A percentile compares a stretch with the other conserved stretches of the same genome.
These are phyloP conservation scores for Colistium nudipinnis DNA, from an alignment of 2,113 vertebrate species.

Conservation along the genomic window DNA sequence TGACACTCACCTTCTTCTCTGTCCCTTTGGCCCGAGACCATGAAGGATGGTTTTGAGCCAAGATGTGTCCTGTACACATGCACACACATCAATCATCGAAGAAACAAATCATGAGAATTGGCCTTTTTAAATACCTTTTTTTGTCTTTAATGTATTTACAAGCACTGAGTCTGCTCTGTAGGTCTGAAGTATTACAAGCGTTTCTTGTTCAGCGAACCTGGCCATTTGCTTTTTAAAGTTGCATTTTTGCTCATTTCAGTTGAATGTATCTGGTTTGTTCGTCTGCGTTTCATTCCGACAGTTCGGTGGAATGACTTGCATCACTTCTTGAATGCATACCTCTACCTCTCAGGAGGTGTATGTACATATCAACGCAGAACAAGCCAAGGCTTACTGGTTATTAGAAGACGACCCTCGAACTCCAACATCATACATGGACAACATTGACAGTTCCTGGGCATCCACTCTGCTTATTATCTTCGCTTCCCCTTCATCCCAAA, in stretches of 20 bases:
- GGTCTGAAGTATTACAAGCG: constrained; percentile 91
- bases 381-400: constrained; percentile 82
- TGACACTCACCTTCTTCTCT: too few species aligned
- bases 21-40: too few species aligned
- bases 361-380: constrained; percentile 83
- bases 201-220: constrained; percentile 75
- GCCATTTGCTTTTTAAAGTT: constrained; percentile 79
- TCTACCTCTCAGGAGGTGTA: constrained; percentile 79
- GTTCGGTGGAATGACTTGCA: constrained; percentile 65
- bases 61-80: background rate
- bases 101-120: constrained; percentile 57
- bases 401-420: constrained; percentile 71
- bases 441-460: constrained; percentile 59
- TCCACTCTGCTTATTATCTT: constrained; percentile 37
- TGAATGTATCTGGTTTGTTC: constrained; percentile 66
- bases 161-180: constrained; percentile 94
- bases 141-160: constrained; percentile 98
- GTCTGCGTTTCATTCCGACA: constrained; percentile 54
- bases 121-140: constrained; percentile 89
- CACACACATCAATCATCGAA: background rate
- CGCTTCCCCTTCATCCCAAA: constrained; percentile 78
- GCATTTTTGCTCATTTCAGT: constrained; percentile 72
- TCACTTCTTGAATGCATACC: constrained; percentile 76
- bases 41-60: too few species aligned
- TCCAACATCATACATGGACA: constrained; percentile 51